Percentiles rank a stretch among this genome's conserved stretches.
Conservation (phyloP, 2,113 vertebrate genomes). For the Octodon degus region DNA sequence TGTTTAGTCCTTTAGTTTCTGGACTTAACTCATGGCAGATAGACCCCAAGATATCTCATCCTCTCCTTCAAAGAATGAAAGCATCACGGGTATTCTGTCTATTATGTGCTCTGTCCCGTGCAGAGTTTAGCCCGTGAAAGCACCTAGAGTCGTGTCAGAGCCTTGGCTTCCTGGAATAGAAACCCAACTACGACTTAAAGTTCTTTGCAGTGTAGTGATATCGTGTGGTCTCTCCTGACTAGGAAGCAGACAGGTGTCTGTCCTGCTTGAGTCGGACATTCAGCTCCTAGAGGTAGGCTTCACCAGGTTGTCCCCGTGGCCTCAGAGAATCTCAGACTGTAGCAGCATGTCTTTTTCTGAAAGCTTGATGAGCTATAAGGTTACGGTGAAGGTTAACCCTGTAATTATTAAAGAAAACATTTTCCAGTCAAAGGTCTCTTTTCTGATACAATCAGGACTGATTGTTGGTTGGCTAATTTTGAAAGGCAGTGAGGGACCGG, state of each 20-base stretch:
- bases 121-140: neutral
- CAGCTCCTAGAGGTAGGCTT: neutral
- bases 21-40: neutral
- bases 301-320: neutral
- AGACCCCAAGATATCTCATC: neutral
- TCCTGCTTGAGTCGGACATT: neutral
- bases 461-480: neutral
- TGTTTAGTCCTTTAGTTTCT: neutral
- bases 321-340: neutral
- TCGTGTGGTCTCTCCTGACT: neutral
- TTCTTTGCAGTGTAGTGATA: neutral
- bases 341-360: neutral
- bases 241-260: neutral
- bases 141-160: neutral
- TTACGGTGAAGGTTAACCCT: neutral
- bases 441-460: neutral
- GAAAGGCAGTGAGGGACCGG: constrained; percentile 16
- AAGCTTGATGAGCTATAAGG: neutral
- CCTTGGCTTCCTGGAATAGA: neutral
- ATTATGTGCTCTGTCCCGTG: neutral
- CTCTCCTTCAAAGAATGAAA: neutral
- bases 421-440: constrained; percentile 10
- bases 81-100: neutral
- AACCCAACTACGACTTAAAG: neutral
- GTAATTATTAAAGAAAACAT: neutral